Evolutionary conservation across 2,888 invertebrate genomes (phyloP).

Genomic region (Thumatha senex): DNA sequence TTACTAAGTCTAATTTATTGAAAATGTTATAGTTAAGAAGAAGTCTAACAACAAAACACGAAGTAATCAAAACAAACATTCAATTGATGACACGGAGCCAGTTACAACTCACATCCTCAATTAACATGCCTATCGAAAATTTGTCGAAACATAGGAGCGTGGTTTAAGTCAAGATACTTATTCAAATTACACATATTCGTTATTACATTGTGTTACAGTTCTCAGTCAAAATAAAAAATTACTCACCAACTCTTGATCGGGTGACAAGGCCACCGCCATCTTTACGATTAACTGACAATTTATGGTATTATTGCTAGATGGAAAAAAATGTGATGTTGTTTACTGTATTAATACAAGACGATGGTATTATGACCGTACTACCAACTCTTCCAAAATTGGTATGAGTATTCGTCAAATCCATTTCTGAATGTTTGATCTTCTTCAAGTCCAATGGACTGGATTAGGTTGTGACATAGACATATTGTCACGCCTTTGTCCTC

Average conservation of each 20-base stretch:
- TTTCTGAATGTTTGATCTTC: too few species aligned
- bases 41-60: slow-evolving; percentile 30
- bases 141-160: not conserved
- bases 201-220: not conserved
- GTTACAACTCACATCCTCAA: slow-evolving; percentile 40
- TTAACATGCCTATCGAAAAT: slow-evolving; percentile 9
- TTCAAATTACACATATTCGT: not conserved
- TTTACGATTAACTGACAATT: slow-evolving; percentile 48
- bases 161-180: too few species aligned
- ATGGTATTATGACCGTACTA: too few species aligned
- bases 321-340: not conserved
- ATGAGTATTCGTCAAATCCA: too few species aligned
- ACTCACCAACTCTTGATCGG: slow-evolving; percentile 91
- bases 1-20: not conserved
- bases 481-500: too few species aligned
- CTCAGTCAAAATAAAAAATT: slow-evolving; percentile 36
- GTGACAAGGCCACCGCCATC: slow-evolving; percentile 89
- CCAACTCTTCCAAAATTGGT: too few species aligned
- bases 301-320: not conserved
- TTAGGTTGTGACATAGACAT: too few species aligned
- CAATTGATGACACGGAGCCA: slow-evolving; percentile 76
- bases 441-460: too few species aligned
- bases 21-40: not conserved
- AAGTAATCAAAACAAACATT: slow-evolving; percentile 80
- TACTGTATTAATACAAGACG: not conserved